A percentile compares a stretch with the other conserved stretches of the same genome.
These are phyloP conservation scores for Leptopterna dolabrata DNA, from an alignment of 2,888 invertebrate species.

Conservation along the genomic window DNA sequence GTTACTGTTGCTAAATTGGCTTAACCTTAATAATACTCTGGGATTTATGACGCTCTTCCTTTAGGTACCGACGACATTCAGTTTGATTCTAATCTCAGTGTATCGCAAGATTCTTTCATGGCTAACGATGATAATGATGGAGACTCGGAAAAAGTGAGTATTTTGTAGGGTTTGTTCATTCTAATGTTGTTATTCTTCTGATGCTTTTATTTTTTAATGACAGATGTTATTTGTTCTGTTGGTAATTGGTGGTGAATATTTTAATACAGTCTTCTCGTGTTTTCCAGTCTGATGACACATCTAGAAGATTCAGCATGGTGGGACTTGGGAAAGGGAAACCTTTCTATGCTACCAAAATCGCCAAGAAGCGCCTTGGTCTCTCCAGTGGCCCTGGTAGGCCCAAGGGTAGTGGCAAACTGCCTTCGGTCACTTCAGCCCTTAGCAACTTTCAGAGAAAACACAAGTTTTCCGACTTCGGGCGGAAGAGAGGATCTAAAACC, in stretches of 20 bases:
- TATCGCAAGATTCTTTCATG: constrained; percentile 67
- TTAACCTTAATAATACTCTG: background rate
- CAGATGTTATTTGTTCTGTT: too few species aligned
- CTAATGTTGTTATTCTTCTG: background rate
- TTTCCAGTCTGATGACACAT: constrained; percentile 58
- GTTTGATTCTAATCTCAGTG: constrained; percentile 70
- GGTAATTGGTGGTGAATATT: too few species aligned
- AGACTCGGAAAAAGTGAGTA: constrained; percentile 62
- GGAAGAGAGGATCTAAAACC: constrained; percentile 87
- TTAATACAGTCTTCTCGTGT: background rate
- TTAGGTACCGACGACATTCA: constrained; percentile 76
- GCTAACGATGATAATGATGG: constrained; percentile 63
- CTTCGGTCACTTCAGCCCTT: constrained; percentile 59
- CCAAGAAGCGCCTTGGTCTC: constrained; percentile 80
- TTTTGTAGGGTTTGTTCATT: background rate
- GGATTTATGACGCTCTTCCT: background rate
- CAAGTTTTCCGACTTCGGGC: constrained; percentile 80
- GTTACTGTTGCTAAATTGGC: too few species aligned
- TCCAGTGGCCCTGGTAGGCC: constrained; percentile 69
- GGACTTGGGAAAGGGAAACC: constrained; percentile 86
- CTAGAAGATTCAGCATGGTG: constrained; percentile 65
- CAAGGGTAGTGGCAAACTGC: constrained; percentile 73
- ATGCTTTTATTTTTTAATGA: too few species aligned
- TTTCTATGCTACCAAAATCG: constrained; percentile 79
- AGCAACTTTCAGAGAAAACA: constrained; percentile 69